Base-by-base conservation (phyloP, 2,888 invertebrate genomes). In the Euzetes globulus region DNA sequence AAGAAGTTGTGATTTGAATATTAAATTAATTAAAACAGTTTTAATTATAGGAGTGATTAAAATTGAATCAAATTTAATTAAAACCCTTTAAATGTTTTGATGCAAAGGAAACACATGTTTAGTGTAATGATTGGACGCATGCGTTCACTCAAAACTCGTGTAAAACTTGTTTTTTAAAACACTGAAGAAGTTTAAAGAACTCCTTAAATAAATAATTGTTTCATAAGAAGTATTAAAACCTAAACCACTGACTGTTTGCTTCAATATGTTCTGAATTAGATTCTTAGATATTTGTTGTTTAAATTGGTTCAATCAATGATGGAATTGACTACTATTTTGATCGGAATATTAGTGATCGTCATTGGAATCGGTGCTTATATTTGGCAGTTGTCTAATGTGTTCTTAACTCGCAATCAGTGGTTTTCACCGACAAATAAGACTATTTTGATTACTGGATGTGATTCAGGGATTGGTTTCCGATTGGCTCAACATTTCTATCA, bases 401-500 rank as follows among this genome's bases (percentile, higher is more conserved):
- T 74, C 41, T 47, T 72, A 19, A 50, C 17, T 17, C 27, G 33
- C 6, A 19, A 19, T 7, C 74, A 74, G 50, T 74, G 58, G 60
- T 63, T 71, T 29, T 37, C 74, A 27, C 74, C 74, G n/a, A 60
- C 33, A 0, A n/a, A 71, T 41, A 75, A 76, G 83, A 90, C 90
- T n/a, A 88, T 92, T 4, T 83, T 91, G 22, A 88, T 93, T 78
- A 91, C 91, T 9, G 93, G 93, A 58, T 93, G 93, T 81, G 92
- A 93, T 83, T 90, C 91, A 75, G 93, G 93, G 2, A 85, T 93
- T 19, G 93, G 93, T 74, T 91, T 87, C 83, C 88, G 88, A 1
- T 81, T 90, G 70, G 89, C 90, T 0, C 85, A 88, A 27, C 86
- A 88, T 78, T 83, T 87, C 9, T 91, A 92, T 80, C 90, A 90